Evolutionary conservation across 2,113 vertebrate species (phyloP).

Genomic region (Ellobius talpinus): DNA sequence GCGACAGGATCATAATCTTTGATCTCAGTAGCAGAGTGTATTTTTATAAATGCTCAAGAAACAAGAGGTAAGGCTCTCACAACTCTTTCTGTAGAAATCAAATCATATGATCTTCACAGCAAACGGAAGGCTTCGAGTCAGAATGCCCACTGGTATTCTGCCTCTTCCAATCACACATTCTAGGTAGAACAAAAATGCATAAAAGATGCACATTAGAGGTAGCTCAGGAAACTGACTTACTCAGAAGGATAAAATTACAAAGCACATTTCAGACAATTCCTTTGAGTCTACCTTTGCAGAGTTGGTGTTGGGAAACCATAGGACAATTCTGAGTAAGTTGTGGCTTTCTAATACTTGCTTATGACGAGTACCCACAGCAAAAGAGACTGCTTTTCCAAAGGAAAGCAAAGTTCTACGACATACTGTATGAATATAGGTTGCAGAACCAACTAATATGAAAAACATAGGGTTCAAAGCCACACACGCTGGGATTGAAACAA

Average conservation of each 20-base stretch:
- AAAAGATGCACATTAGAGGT: background rate
- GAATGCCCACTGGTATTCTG: background rate
- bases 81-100: slow-evolving; percentile 1
- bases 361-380: background rate
- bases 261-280: background rate
- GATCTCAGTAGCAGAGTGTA: background rate
- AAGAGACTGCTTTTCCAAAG: background rate
- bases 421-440: background rate
- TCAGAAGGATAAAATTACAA: background rate
- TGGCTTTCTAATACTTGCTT: background rate
- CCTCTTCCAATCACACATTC: background rate
- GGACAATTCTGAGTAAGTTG: background rate
- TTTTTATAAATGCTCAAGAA: background rate
- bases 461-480: background rate
- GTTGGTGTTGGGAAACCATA: background rate
- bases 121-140: background rate
- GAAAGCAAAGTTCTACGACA: background rate
- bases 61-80: background rate
- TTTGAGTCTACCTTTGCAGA: background rate
- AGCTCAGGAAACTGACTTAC: background rate
- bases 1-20: background rate
- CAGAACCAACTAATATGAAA: background rate
- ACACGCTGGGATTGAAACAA: background rate
- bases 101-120: background rate
- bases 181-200: background rate